Conservation (phyloP, 2,888 invertebrate species). For the Polyommatus iphigenia region DNA sequence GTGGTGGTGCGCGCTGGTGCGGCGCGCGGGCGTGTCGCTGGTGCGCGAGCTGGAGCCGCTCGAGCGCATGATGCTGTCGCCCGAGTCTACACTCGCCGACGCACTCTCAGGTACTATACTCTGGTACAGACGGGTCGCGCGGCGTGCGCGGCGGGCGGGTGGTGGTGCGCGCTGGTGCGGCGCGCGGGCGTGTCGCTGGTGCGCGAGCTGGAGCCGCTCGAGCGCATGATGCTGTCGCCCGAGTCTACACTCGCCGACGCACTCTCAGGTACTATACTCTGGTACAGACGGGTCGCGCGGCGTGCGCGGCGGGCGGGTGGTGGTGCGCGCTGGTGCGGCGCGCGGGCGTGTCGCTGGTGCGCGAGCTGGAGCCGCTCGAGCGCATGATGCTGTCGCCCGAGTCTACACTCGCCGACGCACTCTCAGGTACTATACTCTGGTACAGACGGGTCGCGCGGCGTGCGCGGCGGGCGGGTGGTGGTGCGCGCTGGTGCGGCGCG, state of each 20-base stretch:
- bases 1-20: constrained; percentile 86
- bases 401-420: constrained; percentile 49
- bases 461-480: constrained; percentile 77
- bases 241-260: constrained; percentile 53
- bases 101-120: constrained; percentile 41
- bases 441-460: constrained; percentile 42
- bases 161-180: constrained; percentile 87
- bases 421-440: constrained; percentile 38
- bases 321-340: constrained; percentile 89
- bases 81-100: constrained; percentile 53
- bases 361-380: constrained; percentile 91
- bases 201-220: constrained; percentile 90
- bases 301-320: constrained; percentile 67
- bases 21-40: constrained; percentile 90
- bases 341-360: constrained; percentile 88
- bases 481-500: constrained; percentile 88
- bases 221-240: constrained; percentile 85
- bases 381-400: constrained; percentile 84
- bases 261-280: no score
- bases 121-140: constrained; percentile 38
- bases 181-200: constrained; percentile 90
- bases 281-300: constrained; percentile 40
- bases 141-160: constrained; percentile 61
- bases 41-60: constrained; percentile 90
- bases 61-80: constrained; percentile 87